phyloP scores from a whole-genome alignment of 2,797 vertebrate species.

The Silurus lanzhouensis region DNA sequence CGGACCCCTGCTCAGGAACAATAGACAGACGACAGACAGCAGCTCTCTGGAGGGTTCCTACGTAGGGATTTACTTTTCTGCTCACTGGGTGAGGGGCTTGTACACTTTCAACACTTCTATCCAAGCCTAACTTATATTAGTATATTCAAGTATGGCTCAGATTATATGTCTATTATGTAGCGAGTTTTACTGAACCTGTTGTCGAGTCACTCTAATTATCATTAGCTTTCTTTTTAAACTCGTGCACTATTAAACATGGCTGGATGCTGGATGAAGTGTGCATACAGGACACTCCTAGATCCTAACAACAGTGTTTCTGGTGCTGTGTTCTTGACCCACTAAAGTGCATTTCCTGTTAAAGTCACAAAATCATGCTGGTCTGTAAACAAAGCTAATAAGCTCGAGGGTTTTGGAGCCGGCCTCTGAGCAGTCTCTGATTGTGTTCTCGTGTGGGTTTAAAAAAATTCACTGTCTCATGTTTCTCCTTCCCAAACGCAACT shows the following conservation, averaged over 20 bases:
- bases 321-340: background rate
- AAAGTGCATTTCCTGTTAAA: background rate
- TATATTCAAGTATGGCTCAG: no score
- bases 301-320: background rate
- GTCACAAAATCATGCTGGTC: background rate
- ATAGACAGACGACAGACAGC: conserved; percentile 88
- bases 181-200: no score
- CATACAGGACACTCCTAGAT: no score
- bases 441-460: background rate
- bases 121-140: background rate
- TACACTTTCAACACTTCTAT: background rate
- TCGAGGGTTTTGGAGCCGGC: background rate
- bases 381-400: background rate
- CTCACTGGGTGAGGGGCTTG: conserved; percentile 92
- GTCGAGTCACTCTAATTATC: background rate
- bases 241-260: background rate
- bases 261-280: background rate
- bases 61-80: conserved; percentile 97
- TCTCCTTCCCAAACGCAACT: background rate
- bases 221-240: background rate
- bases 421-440: background rate
- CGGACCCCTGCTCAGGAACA: conserved; percentile 89
- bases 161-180: no score
- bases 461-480: background rate
- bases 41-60: conserved; percentile 89